Conservation (phyloP, 92 coral and sea anemone genomes). For the Blastomussa wellsi region DNA sequence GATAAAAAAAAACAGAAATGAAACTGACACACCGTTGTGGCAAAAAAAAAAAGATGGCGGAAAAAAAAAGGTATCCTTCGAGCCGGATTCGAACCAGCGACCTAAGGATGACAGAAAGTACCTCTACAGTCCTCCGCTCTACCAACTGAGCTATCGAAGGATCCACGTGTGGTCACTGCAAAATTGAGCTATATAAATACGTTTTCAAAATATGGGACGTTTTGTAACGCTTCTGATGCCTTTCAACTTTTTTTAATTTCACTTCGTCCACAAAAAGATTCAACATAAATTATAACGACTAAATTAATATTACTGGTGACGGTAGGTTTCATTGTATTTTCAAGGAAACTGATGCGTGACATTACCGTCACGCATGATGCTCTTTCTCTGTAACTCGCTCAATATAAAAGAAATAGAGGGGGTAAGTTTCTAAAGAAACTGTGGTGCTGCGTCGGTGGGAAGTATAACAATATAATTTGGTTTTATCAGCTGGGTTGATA, state of each 20-base stretch:
- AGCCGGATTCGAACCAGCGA: slow-evolving; percentile 84
- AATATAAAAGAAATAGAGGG: no score
- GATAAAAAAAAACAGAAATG: background rate
- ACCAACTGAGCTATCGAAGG: slow-evolving; percentile 91
- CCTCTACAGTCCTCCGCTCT: slow-evolving; percentile 85
- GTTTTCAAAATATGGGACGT: background rate
- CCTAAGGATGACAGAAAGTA: slow-evolving; percentile 39
- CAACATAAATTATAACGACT: background rate
- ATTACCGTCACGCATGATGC: background rate
- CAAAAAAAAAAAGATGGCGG: background rate
- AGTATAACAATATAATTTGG: no score
- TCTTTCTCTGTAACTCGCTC: no score
- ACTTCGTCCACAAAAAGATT: background rate
- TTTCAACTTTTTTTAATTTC: background rate
- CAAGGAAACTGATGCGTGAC: background rate
- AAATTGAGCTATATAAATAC: background rate
- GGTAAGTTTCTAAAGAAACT: background rate
- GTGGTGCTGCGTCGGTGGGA: no score
- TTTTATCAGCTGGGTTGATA: no score
- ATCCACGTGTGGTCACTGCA: background rate
- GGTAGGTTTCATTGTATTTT: background rate
- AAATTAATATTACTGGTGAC: no score
- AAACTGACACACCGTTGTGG: background rate
- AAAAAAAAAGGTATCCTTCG: slow-evolving; percentile 46
- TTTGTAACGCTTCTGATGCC: background rate